Conservation (phyloP, 2,113 vertebrate genomes). For the Oxyruncus cristatus region DNA sequence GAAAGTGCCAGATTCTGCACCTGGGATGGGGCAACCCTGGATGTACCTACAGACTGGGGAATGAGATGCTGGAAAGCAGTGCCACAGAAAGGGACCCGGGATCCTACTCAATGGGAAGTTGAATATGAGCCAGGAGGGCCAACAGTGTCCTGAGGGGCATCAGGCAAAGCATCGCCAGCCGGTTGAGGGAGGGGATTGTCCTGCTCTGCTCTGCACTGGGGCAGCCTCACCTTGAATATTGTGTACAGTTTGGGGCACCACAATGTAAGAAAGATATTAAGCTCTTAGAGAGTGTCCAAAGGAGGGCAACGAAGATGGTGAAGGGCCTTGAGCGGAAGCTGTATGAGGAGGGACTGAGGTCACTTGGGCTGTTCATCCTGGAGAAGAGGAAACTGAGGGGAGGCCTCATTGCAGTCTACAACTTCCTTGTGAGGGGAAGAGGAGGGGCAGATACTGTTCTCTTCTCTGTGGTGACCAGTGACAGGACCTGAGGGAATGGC, state of each 20-base stretch:
- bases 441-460: not conserved
- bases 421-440: not conserved
- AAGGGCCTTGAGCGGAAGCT: not conserved
- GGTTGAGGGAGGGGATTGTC: not conserved
- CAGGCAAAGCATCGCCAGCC: not conserved
- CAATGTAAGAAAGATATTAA: not conserved
- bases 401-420: not conserved
- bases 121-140: not conserved
- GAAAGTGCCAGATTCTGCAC: not conserved
- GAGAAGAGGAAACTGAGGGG: not conserved
- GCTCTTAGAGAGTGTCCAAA: not conserved
- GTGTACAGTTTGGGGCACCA: not conserved
- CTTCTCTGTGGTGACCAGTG: not conserved
- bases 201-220: not conserved
- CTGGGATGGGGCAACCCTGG: not conserved
- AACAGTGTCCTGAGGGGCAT: not conserved
- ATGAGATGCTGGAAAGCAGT: not conserved
- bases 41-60: not conserved
- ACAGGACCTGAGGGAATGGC: not conserved
- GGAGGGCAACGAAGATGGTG: not conserved
- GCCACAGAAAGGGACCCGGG: not conserved
- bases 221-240: not conserved
- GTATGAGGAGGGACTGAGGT: not conserved
- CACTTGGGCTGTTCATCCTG: not conserved
- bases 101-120: not conserved